These are phyloP conservation scores for Cryptophagus acutangulus DNA, from an alignment of 2,888 invertebrate species.

Conservation along the genomic window DNA sequence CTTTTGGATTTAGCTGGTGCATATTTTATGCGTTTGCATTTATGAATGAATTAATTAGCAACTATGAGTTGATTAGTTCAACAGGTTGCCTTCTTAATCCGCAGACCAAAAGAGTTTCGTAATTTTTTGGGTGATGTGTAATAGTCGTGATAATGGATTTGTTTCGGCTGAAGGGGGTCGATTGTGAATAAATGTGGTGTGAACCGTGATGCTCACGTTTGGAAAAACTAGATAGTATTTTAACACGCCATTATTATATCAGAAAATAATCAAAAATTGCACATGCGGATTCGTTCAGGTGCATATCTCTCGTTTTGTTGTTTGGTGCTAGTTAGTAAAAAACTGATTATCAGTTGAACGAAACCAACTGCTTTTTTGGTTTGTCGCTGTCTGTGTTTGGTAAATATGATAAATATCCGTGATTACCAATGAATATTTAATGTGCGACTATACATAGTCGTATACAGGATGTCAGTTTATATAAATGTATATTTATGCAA, in stretches of 20 bases:
- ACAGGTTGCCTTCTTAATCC: neutral
- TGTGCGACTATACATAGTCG: too few relatives aligned
- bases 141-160: constrained; percentile 1
- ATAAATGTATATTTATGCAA: too few relatives aligned
- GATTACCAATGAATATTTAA: constrained; percentile 4
- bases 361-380: neutral
- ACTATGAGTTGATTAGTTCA: neutral
- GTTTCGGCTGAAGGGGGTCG: constrained; percentile 7
- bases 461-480: constrained; percentile 4
- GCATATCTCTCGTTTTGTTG: too few relatives aligned
- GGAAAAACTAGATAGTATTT: constrained; percentile 24
- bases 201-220: constrained; percentile 14
- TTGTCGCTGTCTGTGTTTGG: neutral
- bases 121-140: constrained; percentile 2
- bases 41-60: neutral
- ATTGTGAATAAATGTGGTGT: constrained; percentile 12
- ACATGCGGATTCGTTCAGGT: constrained; percentile 41
- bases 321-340: too few relatives aligned
- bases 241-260: constrained; percentile 34
- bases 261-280: constrained; percentile 41
- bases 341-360: constrained; percentile 3
- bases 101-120: too few relatives aligned
- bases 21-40: neutral
- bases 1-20: neutral
- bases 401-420: constrained; percentile 2